Evolutionary conservation across 2,113 vertebrate species (phyloP), one percentile per base, ranked within the genome.

Genomic region (Semicossyphus pulcher): DNA sequence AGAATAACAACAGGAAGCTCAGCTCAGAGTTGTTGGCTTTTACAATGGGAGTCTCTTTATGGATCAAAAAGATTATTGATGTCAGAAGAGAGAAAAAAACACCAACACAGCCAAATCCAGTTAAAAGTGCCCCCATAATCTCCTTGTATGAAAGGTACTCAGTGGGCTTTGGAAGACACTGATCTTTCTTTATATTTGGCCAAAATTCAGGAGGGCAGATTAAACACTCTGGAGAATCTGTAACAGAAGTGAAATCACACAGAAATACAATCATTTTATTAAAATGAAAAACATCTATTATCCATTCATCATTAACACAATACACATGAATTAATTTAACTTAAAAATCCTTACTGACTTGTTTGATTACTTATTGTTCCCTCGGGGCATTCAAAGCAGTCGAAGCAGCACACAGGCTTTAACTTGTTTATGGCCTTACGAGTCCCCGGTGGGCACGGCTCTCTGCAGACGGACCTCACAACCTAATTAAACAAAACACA

Each of bases 321-420:
- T 12, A n/a, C n/a, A 52, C 2, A 62, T 53, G 6, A 32, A 51
- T 25, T 0, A 9, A 26, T 32, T 54, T 0, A 4, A 29, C n/a
- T 21, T 32, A 41, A 1, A 64, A 67, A 69, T 26, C 0, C 14
- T 54, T 6, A 76, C 83, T 79, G 57, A 92, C 92, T 68, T 83
- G 90, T 91, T 59, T 91, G 57, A 73, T 93, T 94, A 51, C 91
- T 94, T 51, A 93, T 88, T 68, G 87, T 87, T 58, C 92, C 91
- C 36, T 94, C 86, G 0, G 90, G 85, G 54, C 92, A 94, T 15
- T 84, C 34, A 68, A 93, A 77, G 56, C 92, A 94, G 71, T 94
- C 92, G 54, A 93, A 93, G 79, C 93, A 94, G 82, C 92, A 94
- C 29, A 49, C 80, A 5, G 91, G 90, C 63, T 82, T 89, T 15